Base-by-base conservation (phyloP, 2,113 vertebrate genomes). In the Aptenodytes forsteri region DNA sequence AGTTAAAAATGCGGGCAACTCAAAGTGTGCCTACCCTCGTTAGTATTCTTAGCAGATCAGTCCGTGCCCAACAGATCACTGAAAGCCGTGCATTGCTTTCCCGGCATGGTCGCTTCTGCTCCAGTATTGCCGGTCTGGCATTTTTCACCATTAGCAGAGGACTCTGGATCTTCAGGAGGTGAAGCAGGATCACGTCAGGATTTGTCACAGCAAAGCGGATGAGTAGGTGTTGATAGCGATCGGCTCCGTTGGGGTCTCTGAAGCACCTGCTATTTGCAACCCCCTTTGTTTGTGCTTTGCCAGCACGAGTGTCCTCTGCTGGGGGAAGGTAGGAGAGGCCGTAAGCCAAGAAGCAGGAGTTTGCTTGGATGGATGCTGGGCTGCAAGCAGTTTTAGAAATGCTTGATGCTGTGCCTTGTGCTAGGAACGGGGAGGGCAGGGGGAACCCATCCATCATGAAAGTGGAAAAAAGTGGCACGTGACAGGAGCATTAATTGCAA, bases 21-120 rank as follows among this genome's bases (percentile, higher is more conserved):
- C 21, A 5, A 10, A 36, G 30, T 1, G 14, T 25, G 15, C 0
- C 1, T 55, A 18, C 23, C 23, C n/a, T 21, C 1, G 2, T 36
- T 59, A 27, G 64, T n/a, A 6, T 17, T 46, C 40, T 50, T 10
- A 26, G 30, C 58, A 61, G 81, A 16, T 34, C 27, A 21, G 11
- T n/a, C 20, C 18, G 0, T 38, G 65, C 15, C 52, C 61, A 26
- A 2, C 19, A 42, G 50, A 9, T 34, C 14, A 6, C 40, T 14
- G 64, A 59, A 65, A 65, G 58, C 47, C 2, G 0, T 15, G 44
- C 18, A 5, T 27, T 3, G 4, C 59, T 73, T 54, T 42, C 55
- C 75, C 2, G 10, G 10, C 0, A 0, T 42, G 47, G 61, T 72
- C 1, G 0, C 38, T 83, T 38, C 66, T 79, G 38, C 67, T 81